Evolutionary conservation across 2,797 vertebrate genomes (phyloP).

Genomic region (Catostomus latipinnis): DNA sequence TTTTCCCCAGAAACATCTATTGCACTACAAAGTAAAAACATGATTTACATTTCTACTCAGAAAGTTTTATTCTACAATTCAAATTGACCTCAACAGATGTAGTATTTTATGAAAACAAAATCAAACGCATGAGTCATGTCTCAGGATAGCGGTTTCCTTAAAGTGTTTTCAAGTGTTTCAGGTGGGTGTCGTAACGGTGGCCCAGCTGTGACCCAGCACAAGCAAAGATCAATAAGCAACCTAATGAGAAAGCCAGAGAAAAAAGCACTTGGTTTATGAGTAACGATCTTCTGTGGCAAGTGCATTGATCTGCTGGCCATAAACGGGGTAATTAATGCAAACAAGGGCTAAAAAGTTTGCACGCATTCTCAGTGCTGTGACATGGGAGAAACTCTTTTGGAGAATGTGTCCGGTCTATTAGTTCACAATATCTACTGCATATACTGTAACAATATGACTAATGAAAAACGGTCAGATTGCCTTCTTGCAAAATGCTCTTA

Average conservation of each 20-base stretch:
- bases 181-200: neutral
- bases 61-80: no score
- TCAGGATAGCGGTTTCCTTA: neutral
- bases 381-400: no score
- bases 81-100: no score
- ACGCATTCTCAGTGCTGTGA: no score
- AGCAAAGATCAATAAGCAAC: slow-evolving; percentile 26
- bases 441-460: neutral
- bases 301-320: slow-evolving; percentile 73
- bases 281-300: slow-evolving; percentile 71
- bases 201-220: slow-evolving; percentile 6
- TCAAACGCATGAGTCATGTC: neutral
- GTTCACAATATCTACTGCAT: neutral
- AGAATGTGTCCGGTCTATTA: neutral
- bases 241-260: slow-evolving; percentile 47
- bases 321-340: slow-evolving; percentile 75
- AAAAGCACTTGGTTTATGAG: slow-evolving; percentile 72
- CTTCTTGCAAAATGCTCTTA: neutral
- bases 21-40: no score
- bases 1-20: no score
- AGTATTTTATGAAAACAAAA: no score
- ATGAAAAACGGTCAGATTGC: neutral
- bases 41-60: no score
- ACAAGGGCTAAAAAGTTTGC: slow-evolving; percentile 66
- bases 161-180: neutral